Evolutionary conservation across 1,140 invertebrate species (phyloP).

Genomic region (Polypedilum vanderplanki): DNA sequence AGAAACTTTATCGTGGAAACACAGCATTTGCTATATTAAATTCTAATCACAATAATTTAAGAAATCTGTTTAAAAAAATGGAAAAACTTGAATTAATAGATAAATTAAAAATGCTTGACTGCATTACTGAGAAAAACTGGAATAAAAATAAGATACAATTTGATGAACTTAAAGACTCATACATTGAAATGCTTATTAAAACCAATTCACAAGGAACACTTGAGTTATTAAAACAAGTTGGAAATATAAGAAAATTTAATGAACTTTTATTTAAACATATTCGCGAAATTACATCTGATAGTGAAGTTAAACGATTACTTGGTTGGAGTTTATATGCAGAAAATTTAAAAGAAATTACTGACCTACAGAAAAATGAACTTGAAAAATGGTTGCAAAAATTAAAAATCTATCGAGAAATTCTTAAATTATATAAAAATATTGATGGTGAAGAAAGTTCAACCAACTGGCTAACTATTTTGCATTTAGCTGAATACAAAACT

Average conservation of each 20-base stretch:
- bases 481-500: slow-evolving; percentile 46
- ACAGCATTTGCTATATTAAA: neutral
- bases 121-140: neutral
- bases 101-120: neutral
- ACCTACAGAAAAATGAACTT: slow-evolving; percentile 36
- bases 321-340: slow-evolving; percentile 38
- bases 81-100: neutral
- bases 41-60: neutral
- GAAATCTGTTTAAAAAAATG: neutral
- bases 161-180: neutral
- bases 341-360: slow-evolving; percentile 38
- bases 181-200: neutral
- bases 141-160: neutral
- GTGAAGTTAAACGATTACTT: slow-evolving; percentile 39
- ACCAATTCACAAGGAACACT: neutral
- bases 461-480: slow-evolving; percentile 44
- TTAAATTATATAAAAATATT: slow-evolving; percentile 42
- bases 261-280: slow-evolving; percentile 42
- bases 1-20: neutral
- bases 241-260: neutral
- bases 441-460: slow-evolving; percentile 35
- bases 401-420: slow-evolving; percentile 45
- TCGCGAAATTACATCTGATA: slow-evolving; percentile 37
- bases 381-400: slow-evolving; percentile 46
- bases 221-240: neutral